A percentile compares a stretch with the other conserved stretches of the same genome.
Conservation (phyloP, 1,140 invertebrate genomes). For the Bursaphelenchus mucronatus region DNA sequence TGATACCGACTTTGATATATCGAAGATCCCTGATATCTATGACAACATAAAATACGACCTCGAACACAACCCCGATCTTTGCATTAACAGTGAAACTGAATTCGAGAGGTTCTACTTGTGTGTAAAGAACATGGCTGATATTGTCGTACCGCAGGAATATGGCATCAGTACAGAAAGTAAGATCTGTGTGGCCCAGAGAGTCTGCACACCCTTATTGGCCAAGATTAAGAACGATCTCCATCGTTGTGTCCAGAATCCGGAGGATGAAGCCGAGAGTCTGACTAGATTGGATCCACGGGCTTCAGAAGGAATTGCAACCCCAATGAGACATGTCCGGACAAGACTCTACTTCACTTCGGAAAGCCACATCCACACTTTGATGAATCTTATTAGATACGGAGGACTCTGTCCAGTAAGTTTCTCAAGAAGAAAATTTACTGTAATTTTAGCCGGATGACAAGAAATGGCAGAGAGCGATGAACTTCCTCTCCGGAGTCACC, state of each 20-base stretch:
- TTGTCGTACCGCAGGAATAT: constrained; percentile 99
- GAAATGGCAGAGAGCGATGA: constrained; percentile 96
- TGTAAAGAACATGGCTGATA: constrained; percentile 85
- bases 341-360: constrained; percentile 95
- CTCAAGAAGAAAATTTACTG: constrained; percentile 11
- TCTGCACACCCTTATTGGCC: constrained; percentile 88
- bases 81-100: constrained; percentile 65
- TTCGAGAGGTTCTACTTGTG: constrained; percentile 60
- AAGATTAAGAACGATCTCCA: constrained; percentile 89
- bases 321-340: constrained; percentile 90
- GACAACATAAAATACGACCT: constrained; percentile 99
- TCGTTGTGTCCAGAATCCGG: constrained; percentile 65
- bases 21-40: constrained; percentile 98
- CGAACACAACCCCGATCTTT: constrained; percentile 92
- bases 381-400: constrained; percentile 90
- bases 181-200: constrained; percentile 89
- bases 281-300: constrained; percentile 83
- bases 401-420: constrained; percentile 67
- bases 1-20: constrained; percentile 90
- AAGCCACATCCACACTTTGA: constrained; percentile 93
- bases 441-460: constrained; percentile 71
- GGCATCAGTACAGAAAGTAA: constrained; percentile 92
- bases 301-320: constrained; percentile 93
- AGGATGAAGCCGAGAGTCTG: constrained; percentile 71
- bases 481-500: constrained; percentile 91